A percentile compares a stretch with the other conserved stretches of the same genome.
phyloP scores from a whole-genome alignment of 1,140 invertebrate genomes.

The Zaprionus taronus region DNA sequence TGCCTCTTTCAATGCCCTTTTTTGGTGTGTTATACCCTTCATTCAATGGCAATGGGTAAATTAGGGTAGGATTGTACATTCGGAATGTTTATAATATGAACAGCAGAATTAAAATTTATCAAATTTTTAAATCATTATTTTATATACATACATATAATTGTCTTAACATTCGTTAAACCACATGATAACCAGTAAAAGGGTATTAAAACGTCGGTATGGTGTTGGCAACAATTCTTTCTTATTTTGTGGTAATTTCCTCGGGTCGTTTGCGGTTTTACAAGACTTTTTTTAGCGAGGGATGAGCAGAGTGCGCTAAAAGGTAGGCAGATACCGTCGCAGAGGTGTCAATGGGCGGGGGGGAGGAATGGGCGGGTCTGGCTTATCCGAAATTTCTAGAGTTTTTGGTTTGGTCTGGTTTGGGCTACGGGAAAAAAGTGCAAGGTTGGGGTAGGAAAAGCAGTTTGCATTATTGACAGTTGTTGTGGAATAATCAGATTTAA shows the following conservation, averaged over 20 bases:
- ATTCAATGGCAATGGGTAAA: not conserved
- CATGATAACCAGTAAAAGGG: not conserved
- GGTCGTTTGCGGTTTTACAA: conserved; percentile 70
- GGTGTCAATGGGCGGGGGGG: not conserved
- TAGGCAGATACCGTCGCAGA: not conserved
- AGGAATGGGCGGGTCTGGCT: conserved; percentile 1
- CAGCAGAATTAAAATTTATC: too few relatives aligned
- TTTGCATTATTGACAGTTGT: conserved; percentile 81
- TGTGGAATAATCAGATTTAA: conserved; percentile 82
- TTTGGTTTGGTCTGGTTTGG: not conserved
- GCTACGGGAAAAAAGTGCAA: not conserved
- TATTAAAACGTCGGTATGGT: not conserved
- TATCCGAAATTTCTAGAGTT: conserved; percentile 7
- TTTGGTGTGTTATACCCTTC: not conserved
- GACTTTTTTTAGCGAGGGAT: not conserved
- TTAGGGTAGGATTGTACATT: not conserved
- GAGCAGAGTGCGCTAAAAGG: not conserved
- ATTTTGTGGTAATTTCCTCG: conserved; percentile 74
- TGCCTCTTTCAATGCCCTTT: conserved; percentile 1
- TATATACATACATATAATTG: too few relatives aligned
- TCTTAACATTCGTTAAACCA: too few relatives aligned
- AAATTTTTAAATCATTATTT: too few relatives aligned
- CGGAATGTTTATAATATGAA: not conserved
- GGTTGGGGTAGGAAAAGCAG: conserved; percentile 26
- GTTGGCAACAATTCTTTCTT: conserved; percentile 59